Evolutionary conservation across 2,797 vertebrate species (phyloP).

Genomic region (Gymnodraco acuticeps): DNA sequence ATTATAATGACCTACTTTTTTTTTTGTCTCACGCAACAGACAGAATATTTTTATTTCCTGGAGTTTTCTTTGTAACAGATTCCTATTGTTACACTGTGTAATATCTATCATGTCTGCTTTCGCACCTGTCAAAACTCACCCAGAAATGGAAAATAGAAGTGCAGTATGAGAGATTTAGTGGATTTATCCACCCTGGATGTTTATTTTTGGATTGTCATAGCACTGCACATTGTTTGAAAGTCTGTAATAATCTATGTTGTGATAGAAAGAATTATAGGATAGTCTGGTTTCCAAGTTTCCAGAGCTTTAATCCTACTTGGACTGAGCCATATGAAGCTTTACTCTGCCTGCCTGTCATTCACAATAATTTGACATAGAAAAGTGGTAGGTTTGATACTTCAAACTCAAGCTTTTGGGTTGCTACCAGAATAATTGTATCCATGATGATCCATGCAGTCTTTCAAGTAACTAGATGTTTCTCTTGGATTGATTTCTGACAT

Average conservation of each 20-base stretch:
- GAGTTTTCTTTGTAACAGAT: slow-evolving; percentile 22
- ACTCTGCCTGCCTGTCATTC: not conserved
- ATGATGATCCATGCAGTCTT: not conserved
- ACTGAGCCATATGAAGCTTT: not conserved
- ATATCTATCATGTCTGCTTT: slow-evolving; percentile 8
- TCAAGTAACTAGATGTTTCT: not conserved
- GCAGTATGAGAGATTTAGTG: slow-evolving; percentile 15
- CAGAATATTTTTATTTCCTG: slow-evolving; percentile 8
- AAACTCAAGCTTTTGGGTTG: not conserved
- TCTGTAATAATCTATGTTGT: slow-evolving; percentile 32
- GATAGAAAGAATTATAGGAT: not conserved
- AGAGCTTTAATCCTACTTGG: slow-evolving; percentile 16
- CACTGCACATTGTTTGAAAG: slow-evolving; percentile 10
- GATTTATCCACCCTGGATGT: slow-evolving; percentile 30
- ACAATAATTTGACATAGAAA: slow-evolving; percentile 10
- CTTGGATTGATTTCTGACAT: slow-evolving; percentile 17
- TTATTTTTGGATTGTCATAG: slow-evolving; percentile 36
- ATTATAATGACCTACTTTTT: slow-evolving; percentile 1
- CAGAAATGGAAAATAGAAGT: slow-evolving; percentile 17
- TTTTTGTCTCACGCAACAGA: not conserved
- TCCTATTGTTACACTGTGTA: not conserved
- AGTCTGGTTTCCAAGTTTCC: slow-evolving; percentile 2
- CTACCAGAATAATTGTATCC: not conserved
- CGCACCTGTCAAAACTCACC: slow-evolving; percentile 24
- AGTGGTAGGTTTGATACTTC: not conserved